Percentiles rank a stretch among this genome's conserved stretches.
phyloP scores from a whole-genome alignment of 2,888 invertebrate genomes.

The Drosophila dives region DNA sequence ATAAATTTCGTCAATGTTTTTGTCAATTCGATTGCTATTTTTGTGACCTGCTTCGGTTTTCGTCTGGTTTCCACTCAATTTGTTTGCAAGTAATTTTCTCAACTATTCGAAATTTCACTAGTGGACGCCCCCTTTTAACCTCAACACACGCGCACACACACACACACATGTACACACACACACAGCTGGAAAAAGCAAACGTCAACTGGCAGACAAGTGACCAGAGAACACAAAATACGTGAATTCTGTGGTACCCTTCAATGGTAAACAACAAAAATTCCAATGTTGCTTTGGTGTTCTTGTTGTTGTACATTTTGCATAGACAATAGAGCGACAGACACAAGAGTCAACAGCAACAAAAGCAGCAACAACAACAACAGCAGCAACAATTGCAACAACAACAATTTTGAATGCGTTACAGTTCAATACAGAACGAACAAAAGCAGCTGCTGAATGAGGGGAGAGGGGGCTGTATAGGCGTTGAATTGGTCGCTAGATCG shows the following conservation, averaged over 20 bases:
- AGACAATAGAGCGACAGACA: slow-evolving; percentile 56
- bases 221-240: slow-evolving; percentile 52
- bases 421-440: slow-evolving; percentile 56
- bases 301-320: slow-evolving; percentile 54
- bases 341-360: slow-evolving; percentile 25
- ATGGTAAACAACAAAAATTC: slow-evolving; percentile 40
- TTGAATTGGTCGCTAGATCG: slow-evolving; percentile 52
- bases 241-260: slow-evolving; percentile 39
- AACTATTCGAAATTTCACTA: slow-evolving; percentile 36
- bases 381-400: slow-evolving; percentile 17
- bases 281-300: background rate
- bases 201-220: slow-evolving; percentile 61
- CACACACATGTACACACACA: background rate
- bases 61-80: slow-evolving; percentile 35
- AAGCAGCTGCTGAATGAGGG: background rate
- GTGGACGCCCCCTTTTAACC: slow-evolving; percentile 11
- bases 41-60: slow-evolving; percentile 9
- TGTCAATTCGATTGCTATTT: slow-evolving; percentile 13
- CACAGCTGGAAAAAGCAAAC: slow-evolving; percentile 26
- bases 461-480: slow-evolving; percentile 21
- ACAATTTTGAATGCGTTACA: slow-evolving; percentile 66
- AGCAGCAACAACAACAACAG: slow-evolving; percentile 26
- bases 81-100: slow-evolving; percentile 62
- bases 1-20: slow-evolving; percentile 5
- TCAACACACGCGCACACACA: slow-evolving; percentile 4